These are phyloP conservation scores for Paradoxurus hermaphroditus DNA, from an alignment of 2,113 vertebrate genomes.

Conservation along the genomic window DNA sequence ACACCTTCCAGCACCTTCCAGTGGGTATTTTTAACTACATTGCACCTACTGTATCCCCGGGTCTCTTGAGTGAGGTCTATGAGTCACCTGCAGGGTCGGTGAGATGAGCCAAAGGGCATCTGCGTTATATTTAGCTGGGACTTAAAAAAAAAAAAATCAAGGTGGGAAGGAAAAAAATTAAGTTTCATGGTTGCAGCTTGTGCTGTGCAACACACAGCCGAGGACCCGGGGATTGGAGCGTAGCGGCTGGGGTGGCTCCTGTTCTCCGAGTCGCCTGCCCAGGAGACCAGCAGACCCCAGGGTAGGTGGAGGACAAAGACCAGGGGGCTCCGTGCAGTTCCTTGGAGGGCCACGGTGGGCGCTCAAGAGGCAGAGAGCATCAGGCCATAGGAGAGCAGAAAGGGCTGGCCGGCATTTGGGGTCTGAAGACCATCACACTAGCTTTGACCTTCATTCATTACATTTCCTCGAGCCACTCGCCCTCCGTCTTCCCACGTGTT, in stretches of 20 bases:
- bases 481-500: not conserved
- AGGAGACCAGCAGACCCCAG: not conserved
- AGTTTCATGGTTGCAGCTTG: not conserved
- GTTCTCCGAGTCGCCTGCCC: too few species aligned
- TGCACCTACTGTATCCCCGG: not conserved
- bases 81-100: constrained; percentile 46
- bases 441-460: not conserved
- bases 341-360: not conserved
- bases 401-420: not conserved
- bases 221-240: not conserved
- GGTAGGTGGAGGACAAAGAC: not conserved
- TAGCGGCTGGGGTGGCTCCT: not conserved
- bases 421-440: not conserved
- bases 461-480: not conserved
- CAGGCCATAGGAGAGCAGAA: not conserved
- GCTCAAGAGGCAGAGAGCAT: not conserved
- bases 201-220: not conserved
- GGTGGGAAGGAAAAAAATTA: not conserved
- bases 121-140: constrained; percentile 5
- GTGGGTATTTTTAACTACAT: constrained; percentile 3
- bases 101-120: constrained; percentile 41
- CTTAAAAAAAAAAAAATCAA: too few species aligned
- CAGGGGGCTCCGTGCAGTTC: not conserved
- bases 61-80: not conserved
- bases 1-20: not conserved